Percentiles rank a stretch among this genome's conserved stretches.
These are phyloP conservation scores for Poicephalus meyeri DNA, from an alignment of 2,113 vertebrate species.

Conservation along the genomic window DNA sequence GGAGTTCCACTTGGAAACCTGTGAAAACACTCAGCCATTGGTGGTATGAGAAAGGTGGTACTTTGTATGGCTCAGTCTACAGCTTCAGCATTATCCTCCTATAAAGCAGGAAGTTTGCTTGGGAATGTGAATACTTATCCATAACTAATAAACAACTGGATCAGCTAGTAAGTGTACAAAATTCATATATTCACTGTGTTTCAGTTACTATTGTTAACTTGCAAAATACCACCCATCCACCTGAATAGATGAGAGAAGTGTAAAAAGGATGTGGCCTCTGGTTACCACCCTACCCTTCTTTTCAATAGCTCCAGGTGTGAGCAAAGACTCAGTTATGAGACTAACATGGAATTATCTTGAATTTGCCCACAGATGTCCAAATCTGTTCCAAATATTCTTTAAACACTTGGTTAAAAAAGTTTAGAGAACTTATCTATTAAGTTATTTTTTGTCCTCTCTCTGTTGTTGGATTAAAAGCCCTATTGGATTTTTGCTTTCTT, in stretches of 20 bases:
- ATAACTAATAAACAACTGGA: background rate
- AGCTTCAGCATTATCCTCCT: background rate
- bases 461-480: background rate
- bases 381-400: background rate
- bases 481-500: background rate
- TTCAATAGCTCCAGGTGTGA: background rate
- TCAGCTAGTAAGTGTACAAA: background rate
- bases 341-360: background rate
- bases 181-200: background rate
- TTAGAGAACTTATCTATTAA: background rate
- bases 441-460: background rate
- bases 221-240: background rate
- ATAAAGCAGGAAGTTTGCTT: background rate
- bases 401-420: background rate
- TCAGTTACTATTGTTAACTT: background rate
- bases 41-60: background rate
- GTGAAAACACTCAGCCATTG: background rate
- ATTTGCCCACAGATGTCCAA: background rate
- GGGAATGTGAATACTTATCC: background rate
- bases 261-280: background rate
- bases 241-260: background rate
- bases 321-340: background rate
- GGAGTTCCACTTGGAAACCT: background rate
- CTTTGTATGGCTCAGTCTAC: background rate
- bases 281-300: background rate